Base-by-base conservation (phyloP, 2,888 invertebrate genomes). In the Carabus problematicus region DNA sequence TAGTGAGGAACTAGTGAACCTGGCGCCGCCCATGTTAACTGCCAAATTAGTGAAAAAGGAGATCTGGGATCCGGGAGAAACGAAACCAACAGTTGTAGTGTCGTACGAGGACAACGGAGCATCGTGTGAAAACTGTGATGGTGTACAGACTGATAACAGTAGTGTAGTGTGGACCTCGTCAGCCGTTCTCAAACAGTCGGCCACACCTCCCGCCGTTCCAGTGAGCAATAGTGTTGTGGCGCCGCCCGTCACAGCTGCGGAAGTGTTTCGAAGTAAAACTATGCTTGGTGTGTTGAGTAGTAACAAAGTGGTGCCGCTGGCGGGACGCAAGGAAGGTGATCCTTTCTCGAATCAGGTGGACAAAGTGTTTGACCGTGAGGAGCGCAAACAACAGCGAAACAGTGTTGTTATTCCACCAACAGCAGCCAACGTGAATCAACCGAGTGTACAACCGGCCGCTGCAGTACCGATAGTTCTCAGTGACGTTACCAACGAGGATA, bases 271-370 rank as follows among this genome's bases (percentile, higher is more conserved):
- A 82, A 84, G 81, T 81, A 84, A 77, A 84, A 84, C 81, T 82
- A 84, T 83, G 45, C 56, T 66, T 49, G 59, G 41, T 40, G 59
- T 66, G 29, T 14, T 66, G 14, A 45, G 14, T 45, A 45, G 49
- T 39, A 56, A 60, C 62, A 67, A 61, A 75, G 84, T 84, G 74
- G 75, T 82, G 41, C 84, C 54, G 18, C 3, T 6, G 3, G 29
- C 29, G 29, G 29, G 29, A 29, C 79, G 81, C 78, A 74, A 84
- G 77, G 76, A 77, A 74, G 84, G 84, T 45, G 93, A 93, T 80
- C 86, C 86, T 66, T 91, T 91, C 77, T 90, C 89, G 66, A 86
- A 89, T 76, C 88, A 89, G 70, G 80, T 90, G 62, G 93, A 92
- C 75, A 85, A 87, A 72, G 90, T 89, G 63, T 88, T 90, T 76